Conservation (phyloP, 2,113 vertebrate genomes). For the Pteropus alecto region DNA sequence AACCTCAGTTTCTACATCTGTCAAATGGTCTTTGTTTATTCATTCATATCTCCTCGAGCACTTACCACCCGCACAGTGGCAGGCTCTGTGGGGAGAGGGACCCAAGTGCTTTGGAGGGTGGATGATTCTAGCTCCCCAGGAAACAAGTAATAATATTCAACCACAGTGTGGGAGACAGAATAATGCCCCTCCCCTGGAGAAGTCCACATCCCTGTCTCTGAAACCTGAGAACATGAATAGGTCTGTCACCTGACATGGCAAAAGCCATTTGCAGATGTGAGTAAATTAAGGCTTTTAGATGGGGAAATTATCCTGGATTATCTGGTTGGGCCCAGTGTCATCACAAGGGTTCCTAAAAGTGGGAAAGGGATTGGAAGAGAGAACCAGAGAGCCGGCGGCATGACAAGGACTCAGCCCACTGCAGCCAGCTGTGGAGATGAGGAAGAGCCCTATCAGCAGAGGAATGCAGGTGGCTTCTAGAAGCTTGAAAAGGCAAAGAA, state of each 20-base stretch:
- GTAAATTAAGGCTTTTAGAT: background rate
- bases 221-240: rapidly evolving
- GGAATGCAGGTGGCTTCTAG: background rate
- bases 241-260: background rate
- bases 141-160: background rate
- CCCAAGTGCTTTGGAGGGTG: background rate
- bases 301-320: background rate
- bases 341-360: background rate
- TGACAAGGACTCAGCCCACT: background rate
- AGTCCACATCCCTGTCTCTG: rapidly evolving
- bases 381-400: background rate
- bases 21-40: background rate
- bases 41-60: background rate
- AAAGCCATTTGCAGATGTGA: background rate
- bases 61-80: rapidly evolving
- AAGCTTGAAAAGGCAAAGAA: background rate
- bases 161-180: no score
- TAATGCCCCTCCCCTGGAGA: no score
- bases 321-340: background rate
- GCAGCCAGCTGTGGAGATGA: background rate
- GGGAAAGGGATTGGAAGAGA: background rate
- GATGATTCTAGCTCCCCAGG: background rate
- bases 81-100: background rate
- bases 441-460: background rate
- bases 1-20: background rate